A percentile compares a stretch with the other conserved stretches of the same genome.
Conservation (phyloP, 35 echinoderm and acorn worm species). For the Apostichopus japonicus region DNA sequence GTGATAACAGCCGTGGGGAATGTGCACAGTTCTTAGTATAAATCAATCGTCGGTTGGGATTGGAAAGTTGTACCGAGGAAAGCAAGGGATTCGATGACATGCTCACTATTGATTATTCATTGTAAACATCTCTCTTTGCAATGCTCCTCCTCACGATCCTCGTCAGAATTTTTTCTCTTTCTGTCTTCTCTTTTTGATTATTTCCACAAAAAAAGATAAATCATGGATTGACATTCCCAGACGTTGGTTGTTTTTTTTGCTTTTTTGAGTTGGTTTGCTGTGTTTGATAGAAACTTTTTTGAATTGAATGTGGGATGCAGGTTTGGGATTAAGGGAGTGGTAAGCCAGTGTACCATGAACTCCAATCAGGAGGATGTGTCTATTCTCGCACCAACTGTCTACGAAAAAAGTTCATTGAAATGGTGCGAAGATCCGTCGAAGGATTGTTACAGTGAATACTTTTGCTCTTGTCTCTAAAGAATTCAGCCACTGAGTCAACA, state of each 20-base stretch:
- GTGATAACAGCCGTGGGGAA: not conserved
- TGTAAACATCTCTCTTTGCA: not conserved
- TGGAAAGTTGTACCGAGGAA: not conserved
- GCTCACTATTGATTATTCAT: constrained; percentile 43
- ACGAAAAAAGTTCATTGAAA: not conserved
- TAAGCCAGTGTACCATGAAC: constrained; percentile 28
- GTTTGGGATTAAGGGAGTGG: constrained; percentile 6
- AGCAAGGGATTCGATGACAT: constrained; percentile 1
- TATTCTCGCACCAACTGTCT: not conserved
- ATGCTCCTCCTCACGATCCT: not conserved
- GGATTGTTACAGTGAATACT: not conserved
- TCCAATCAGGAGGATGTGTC: not conserved
- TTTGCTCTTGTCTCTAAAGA: not conserved
- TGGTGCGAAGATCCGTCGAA: not conserved
- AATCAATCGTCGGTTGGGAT: constrained; percentile 35
- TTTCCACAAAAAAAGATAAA: constrained; percentile 8
- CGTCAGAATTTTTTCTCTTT: not conserved
- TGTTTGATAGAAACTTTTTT: not conserved
- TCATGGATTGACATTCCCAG: constrained; percentile 34
- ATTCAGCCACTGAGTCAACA: not conserved
- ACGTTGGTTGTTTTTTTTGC: not conserved
- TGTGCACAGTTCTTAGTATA: not conserved
- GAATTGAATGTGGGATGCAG: not conserved
- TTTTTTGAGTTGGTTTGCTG: not conserved
- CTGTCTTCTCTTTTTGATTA: not conserved